Evolutionary conservation across 2,797 vertebrate genomes (phyloP).

Genomic region (Enoplosus armatus): DNA sequence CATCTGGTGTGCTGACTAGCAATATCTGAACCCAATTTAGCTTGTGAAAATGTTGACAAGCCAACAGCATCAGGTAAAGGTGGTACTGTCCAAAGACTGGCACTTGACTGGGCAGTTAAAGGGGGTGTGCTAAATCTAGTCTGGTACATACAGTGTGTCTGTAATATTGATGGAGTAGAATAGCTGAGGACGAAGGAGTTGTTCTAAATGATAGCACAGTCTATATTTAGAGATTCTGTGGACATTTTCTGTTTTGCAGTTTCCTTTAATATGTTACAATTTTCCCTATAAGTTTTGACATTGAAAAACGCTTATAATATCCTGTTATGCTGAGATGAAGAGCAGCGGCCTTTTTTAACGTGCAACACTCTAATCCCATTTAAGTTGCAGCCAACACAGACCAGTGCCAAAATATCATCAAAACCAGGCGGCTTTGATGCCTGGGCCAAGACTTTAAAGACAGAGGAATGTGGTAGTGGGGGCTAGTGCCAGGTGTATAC

Average conservation of each 20-base stretch:
- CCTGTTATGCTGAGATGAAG: constrained; percentile 79
- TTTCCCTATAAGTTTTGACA: constrained; percentile 65
- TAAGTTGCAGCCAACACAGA: constrained; percentile 81
- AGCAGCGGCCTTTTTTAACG: constrained; percentile 73
- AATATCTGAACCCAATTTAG: constrained; percentile 77
- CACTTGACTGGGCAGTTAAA: constrained; percentile 21
- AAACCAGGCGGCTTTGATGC: constrained; percentile 85
- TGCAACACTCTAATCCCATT: constrained; percentile 82
- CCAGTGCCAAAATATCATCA: constrained; percentile 85
- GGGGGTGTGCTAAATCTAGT: constrained; percentile 2
- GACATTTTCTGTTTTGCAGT: constrained; percentile 18
- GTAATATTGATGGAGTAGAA: not conserved
- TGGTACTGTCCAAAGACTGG: constrained; percentile 42
- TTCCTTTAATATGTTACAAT: constrained; percentile 45
- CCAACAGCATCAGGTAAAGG: constrained; percentile 32
- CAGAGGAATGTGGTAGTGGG: constrained; percentile 82
- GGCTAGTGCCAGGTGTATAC: constrained; percentile 84
- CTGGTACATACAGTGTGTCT: constrained; percentile 9
- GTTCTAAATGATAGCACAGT: constrained; percentile 13
- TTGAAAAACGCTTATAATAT: constrained; percentile 75
- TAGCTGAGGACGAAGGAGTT: not conserved
- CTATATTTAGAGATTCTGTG: not conserved
- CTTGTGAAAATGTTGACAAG: constrained; percentile 75
- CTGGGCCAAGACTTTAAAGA: constrained; percentile 85
- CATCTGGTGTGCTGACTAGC: constrained; percentile 81